These are phyloP conservation scores for Myripristis murdjan DNA, from an alignment of 2,797 vertebrate species.

Conservation along the genomic window DNA sequence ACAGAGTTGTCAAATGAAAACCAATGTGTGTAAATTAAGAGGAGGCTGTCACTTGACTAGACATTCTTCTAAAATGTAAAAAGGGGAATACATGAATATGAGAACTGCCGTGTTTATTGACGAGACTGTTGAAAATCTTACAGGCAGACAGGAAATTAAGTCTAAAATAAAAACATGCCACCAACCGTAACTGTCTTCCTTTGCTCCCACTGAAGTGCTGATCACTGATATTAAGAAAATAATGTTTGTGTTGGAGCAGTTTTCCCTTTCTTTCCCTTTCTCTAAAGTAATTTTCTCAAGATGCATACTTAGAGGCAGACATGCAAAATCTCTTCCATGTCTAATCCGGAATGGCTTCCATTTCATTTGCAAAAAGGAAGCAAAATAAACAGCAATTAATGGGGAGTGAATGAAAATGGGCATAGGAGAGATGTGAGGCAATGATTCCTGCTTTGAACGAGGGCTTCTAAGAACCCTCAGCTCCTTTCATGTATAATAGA, in stretches of 20 bases:
- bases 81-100: too few species aligned
- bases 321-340: conserved; percentile 8
- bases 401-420: conserved; percentile 58
- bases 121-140: too few species aligned
- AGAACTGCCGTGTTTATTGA: not conserved
- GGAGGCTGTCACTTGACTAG: not conserved
- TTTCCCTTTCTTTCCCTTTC: not conserved
- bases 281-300: not conserved
- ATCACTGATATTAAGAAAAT: not conserved
- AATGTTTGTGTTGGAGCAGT: not conserved
- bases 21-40: not conserved
- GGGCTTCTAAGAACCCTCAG: conserved; percentile 65
- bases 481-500: conserved; percentile 78
- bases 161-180: not conserved
- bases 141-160: not conserved
- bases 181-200: not conserved
- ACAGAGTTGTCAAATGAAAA: not conserved
- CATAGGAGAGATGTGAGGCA: conserved; percentile 55
- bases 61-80: too few species aligned
- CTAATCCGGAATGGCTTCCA: conserved; percentile 22
- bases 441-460: conserved; percentile 74
- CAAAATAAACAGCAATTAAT: conserved; percentile 74
- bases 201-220: not conserved
- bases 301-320: too few species aligned
- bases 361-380: conserved; percentile 56